Evolutionary conservation across 2,797 vertebrate genomes (phyloP).

Genomic region (Simalia tracyae): DNA sequence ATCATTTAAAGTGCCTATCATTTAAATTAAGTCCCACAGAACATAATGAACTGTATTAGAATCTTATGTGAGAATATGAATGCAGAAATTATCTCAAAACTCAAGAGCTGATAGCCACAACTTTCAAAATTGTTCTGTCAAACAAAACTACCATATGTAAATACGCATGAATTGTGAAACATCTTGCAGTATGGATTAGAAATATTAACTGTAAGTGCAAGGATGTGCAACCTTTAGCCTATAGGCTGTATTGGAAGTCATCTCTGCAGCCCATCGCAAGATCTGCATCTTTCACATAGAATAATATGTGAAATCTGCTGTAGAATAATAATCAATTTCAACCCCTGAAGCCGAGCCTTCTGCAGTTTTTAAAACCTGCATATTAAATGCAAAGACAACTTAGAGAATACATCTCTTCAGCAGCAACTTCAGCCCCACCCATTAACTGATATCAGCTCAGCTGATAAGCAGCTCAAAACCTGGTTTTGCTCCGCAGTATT

Average conservation of each 20-base stretch:
- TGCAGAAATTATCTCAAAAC: conserved; percentile 34
- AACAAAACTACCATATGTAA: conserved; percentile 42
- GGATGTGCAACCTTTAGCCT: not conserved
- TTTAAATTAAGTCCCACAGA: too few species aligned
- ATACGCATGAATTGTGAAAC: conserved; percentile 59
- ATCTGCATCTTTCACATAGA: too few species aligned
- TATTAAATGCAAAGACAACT: not conserved
- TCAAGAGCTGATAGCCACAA: conserved; percentile 23
- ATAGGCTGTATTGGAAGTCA: too few species aligned
- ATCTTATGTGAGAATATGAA: not conserved
- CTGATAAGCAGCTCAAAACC: not conserved
- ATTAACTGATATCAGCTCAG: not conserved
- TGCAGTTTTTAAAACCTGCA: not conserved
- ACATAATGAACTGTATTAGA: not conserved
- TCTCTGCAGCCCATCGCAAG: too few species aligned
- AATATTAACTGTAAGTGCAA: not conserved
- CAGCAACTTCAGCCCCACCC: not conserved
- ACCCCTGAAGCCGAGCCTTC: not conserved
- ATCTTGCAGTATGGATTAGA: conserved; percentile 21
- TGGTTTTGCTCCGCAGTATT: not conserved
- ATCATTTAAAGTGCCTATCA: too few species aligned
- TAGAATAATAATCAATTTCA: not conserved
- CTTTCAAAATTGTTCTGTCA: conserved; percentile 9
- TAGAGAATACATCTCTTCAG: not conserved
- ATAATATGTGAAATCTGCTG: too few species aligned